phyloP scores from a whole-genome alignment of 2,113 vertebrate species.

The Rhinolophus sinicus region DNA sequence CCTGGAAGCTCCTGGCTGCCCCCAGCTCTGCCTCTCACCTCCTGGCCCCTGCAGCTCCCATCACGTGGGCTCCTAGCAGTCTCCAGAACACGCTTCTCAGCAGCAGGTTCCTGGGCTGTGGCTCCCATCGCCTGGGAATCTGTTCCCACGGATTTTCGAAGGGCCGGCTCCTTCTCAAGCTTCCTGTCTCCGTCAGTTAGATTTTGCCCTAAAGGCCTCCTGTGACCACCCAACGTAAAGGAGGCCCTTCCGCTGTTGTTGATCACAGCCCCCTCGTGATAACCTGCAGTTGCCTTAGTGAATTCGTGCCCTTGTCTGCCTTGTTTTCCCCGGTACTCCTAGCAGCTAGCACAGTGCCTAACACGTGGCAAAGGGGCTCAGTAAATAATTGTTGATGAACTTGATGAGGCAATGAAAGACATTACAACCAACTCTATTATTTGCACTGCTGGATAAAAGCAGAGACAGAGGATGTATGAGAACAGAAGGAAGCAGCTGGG shows the following conservation, averaged over 20 bases:
- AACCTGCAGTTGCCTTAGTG: neutral
- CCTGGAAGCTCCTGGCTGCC: neutral
- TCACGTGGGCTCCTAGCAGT: accelerated
- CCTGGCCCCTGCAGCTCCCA: accelerated
- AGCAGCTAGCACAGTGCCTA: neutral
- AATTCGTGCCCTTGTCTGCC: neutral
- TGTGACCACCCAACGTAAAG: neutral
- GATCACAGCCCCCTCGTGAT: accelerated
- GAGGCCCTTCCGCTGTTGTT: neutral
- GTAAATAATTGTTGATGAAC: neutral
- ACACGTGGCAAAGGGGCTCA: neutral
- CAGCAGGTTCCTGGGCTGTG: accelerated
- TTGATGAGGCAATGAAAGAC: neutral
- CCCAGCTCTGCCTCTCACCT: too few relatives aligned
- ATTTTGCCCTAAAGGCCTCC: neutral
- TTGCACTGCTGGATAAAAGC: accelerated
- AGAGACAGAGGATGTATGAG: neutral
- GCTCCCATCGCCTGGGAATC: accelerated
- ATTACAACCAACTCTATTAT: accelerated
- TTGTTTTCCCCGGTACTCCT: neutral
- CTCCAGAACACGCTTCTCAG: neutral
- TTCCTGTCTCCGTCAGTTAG: neutral
- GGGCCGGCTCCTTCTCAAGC: neutral
- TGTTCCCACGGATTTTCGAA: accelerated
- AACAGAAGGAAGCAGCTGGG: accelerated